Percentiles rank a stretch among this genome's conserved stretches.
These are phyloP conservation scores for Malurus melanocephalus DNA, from an alignment of 2,113 vertebrate genomes.

Conservation along the genomic window DNA sequence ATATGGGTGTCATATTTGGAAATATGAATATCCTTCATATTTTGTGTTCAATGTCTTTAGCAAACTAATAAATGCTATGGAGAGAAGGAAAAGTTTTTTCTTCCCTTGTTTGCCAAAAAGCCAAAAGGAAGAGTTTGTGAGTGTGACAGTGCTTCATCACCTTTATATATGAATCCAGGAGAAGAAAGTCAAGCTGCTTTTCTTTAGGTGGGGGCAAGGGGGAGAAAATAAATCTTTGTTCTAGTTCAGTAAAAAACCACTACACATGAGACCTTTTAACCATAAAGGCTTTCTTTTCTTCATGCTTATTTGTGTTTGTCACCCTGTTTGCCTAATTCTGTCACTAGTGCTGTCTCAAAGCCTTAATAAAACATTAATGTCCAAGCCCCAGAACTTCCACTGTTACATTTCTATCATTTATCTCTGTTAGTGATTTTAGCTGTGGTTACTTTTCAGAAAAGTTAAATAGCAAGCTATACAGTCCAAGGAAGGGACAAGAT, in stretches of 20 bases:
- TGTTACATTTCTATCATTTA: constrained; percentile 16
- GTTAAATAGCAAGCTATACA: neutral
- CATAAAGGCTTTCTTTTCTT: neutral
- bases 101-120: neutral
- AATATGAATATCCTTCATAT: neutral
- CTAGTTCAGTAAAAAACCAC: neutral
- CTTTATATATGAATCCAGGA: neutral
- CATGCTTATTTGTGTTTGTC: neutral
- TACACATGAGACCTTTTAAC: neutral
- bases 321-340: constrained; percentile 31
- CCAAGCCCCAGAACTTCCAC: neutral
- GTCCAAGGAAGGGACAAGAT: neutral
- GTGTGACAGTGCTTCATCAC: neutral
- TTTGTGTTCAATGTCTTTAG: neutral
- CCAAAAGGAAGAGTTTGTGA: neutral
- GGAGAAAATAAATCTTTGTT: neutral
- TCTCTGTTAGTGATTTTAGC: neutral
- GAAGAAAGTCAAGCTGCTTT: neutral
- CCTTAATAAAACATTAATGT: constrained; percentile 22
- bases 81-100: neutral
- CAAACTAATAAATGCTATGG: neutral
- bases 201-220: neutral
- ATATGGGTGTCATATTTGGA: too few species aligned
- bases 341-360: neutral
- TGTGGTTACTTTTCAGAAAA: neutral